phyloP scores from a whole-genome alignment of 2,888 invertebrate species.

The Morpho helenor region DNA sequence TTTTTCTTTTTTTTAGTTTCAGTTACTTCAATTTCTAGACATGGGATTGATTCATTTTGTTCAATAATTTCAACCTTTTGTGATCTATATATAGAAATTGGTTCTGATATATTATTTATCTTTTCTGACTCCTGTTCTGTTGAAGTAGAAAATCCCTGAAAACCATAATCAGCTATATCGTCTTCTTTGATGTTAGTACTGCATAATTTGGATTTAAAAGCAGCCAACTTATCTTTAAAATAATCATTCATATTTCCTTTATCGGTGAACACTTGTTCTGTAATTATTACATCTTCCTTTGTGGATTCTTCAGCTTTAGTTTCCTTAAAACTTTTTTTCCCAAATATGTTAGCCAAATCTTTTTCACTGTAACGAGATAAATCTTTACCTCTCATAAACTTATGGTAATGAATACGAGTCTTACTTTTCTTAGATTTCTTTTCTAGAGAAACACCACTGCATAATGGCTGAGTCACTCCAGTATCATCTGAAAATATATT shows the following conservation, averaged over 20 bases:
- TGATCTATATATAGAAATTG: slow-evolving; percentile 22
- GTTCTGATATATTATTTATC: neutral
- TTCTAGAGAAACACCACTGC: slow-evolving; percentile 84
- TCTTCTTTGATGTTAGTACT: slow-evolving; percentile 34
- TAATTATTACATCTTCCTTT: slow-evolving; percentile 36
- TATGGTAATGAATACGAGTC: slow-evolving; percentile 92
- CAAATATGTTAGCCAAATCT: slow-evolving; percentile 92
- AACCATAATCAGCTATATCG: slow-evolving; percentile 41
- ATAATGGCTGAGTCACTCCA: slow-evolving; percentile 30
- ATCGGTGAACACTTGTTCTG: slow-evolving; percentile 65
- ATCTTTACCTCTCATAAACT: slow-evolving; percentile 95
- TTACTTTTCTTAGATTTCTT: slow-evolving; percentile 87
- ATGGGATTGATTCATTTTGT: neutral
- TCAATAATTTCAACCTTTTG: slow-evolving; percentile 7
- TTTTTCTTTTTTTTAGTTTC: slow-evolving; percentile 25
- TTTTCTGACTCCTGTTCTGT: neutral
- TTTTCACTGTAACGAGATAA: slow-evolving; percentile 86
- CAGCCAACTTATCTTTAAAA: slow-evolving; percentile 82
- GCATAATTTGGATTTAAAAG: slow-evolving; percentile 66
- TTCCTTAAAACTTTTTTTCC: slow-evolving; percentile 79
- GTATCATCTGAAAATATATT: slow-evolving; percentile 37
- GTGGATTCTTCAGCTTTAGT: slow-evolving; percentile 33
- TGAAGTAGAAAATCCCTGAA: slow-evolving; percentile 24
- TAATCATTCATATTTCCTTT: slow-evolving; percentile 86
- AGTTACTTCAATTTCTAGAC: slow-evolving; percentile 1